A percentile compares a stretch with the other conserved stretches of the same genome.
These are phyloP conservation scores for Bradysia coprophila DNA, from an alignment of 1,140 invertebrate genomes.

Conservation along the genomic window DNA sequence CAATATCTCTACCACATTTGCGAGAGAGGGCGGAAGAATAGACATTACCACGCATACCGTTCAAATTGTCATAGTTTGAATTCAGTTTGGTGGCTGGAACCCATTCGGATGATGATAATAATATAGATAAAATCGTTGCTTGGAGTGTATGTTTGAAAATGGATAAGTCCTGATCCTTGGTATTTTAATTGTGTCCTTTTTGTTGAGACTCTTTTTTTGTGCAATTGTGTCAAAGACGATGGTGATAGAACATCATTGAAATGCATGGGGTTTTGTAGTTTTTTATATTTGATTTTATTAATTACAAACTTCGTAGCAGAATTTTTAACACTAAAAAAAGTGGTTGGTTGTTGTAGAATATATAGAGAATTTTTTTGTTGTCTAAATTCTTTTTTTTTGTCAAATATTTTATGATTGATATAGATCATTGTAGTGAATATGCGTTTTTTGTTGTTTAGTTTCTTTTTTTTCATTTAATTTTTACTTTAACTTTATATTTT, in stretches of 20 bases:
- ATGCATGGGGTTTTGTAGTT: not conserved
- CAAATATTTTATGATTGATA: not conserved
- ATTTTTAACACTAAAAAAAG: not conserved
- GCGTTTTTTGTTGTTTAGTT: not conserved
- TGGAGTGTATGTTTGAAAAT: too few species aligned
- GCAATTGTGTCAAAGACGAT: not conserved
- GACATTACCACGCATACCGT: too few species aligned
- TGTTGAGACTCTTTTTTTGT: too few species aligned
- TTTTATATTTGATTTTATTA: not conserved
- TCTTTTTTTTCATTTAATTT: not conserved
- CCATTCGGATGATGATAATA: too few species aligned
- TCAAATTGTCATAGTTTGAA: too few species aligned
- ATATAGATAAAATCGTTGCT: too few species aligned
- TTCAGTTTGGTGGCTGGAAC: too few species aligned
- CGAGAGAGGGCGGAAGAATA: too few species aligned
- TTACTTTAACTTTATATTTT: too few species aligned
- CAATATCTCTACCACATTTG: too few species aligned
- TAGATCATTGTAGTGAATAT: not conserved
- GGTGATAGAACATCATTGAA: too few species aligned
- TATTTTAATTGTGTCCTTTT: not conserved
- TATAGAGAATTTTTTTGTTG: conserved; percentile 1
- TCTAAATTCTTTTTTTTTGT: conserved; percentile 1
- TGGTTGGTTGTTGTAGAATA: not conserved
- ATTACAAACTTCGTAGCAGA: not conserved
- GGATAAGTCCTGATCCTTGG: too few species aligned